Conservation (phyloP, 2,113 vertebrate species). For the Crotalus viridis region DNA sequence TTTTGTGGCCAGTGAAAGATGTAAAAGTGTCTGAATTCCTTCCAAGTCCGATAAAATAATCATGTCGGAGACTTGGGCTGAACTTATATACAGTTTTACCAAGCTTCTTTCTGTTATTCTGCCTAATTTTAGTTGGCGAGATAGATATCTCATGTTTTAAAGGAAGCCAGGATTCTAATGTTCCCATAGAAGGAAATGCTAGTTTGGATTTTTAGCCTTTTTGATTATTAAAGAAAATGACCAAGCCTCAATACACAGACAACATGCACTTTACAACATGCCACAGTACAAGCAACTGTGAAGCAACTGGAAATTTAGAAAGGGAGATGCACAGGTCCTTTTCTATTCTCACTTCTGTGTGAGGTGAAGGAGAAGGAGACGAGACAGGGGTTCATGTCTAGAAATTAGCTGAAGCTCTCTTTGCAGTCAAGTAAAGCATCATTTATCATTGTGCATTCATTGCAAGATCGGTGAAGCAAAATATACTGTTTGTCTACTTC, state of each 20-base stretch:
- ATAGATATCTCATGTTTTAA: not conserved
- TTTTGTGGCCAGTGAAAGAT: not conserved
- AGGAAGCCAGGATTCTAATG: not conserved
- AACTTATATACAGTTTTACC: not conserved
- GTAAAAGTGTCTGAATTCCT: not conserved
- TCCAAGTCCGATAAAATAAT: not conserved
- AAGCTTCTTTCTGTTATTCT: not conserved
- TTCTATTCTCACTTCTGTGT: not conserved
- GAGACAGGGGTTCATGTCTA: not conserved
- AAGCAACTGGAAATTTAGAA: not conserved
- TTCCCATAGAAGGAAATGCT: not conserved
- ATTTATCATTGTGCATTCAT: not conserved
- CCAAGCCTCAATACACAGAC: not conserved
- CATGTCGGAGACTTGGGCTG: not conserved
- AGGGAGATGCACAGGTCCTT: not conserved
- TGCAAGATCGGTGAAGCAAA: not conserved
- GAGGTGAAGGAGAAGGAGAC: not conserved
- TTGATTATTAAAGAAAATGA: not conserved
- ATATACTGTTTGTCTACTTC: not conserved
- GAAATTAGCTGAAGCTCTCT: not conserved
- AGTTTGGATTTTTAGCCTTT: not conserved
- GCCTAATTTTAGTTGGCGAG: not conserved
- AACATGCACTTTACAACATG: not conserved
- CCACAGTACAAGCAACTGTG: not conserved
- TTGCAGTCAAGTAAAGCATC: not conserved